Evolutionary conservation across 30 jellyfish, hydroid and myxozoan genomes (phyloP).

Genomic region (Pelagia noctiluca): DNA sequence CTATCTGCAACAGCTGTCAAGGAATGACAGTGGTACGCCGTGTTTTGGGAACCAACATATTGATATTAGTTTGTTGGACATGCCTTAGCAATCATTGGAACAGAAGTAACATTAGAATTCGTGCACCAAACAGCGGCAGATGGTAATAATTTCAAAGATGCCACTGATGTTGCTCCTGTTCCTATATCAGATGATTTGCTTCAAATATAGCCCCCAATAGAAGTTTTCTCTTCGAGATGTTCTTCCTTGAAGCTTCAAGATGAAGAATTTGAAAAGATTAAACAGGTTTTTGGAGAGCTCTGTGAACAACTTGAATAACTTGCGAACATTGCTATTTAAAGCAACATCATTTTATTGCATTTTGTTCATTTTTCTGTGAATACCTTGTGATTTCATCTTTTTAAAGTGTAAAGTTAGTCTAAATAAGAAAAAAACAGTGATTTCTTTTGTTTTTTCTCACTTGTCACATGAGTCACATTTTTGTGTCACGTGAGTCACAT

Average conservation of each 20-base stretch:
- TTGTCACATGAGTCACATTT: conserved; percentile 27
- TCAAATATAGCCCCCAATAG: conserved; percentile 23
- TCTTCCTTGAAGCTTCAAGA: conserved; percentile 36
- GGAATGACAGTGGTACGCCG: background rate
- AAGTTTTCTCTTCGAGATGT: conserved; percentile 33
- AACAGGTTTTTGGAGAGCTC: background rate
- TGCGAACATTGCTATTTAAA: background rate
- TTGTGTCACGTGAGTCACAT: too few species aligned
- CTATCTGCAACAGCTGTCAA: background rate
- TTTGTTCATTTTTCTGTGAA: conserved; percentile 13
- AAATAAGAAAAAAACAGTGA: too few species aligned
- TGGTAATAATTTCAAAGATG: conserved; percentile 17
- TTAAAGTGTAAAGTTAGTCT: background rate
- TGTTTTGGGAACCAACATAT: conserved; percentile 1
- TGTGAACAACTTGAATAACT: background rate
- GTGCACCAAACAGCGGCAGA: conserved; percentile 23
- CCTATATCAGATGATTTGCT: background rate
- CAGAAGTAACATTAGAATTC: conserved; percentile 7
- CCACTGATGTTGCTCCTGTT: conserved; percentile 27
- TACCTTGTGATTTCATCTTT: background rate
- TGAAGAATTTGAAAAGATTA: conserved; percentile 12
- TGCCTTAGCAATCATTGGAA: background rate
- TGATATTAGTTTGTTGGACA: background rate
- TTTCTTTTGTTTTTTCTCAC: background rate
- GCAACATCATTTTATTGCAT: background rate